Conservation (phyloP, 2,797 vertebrate species). For the Falco biarmicus region DNA sequence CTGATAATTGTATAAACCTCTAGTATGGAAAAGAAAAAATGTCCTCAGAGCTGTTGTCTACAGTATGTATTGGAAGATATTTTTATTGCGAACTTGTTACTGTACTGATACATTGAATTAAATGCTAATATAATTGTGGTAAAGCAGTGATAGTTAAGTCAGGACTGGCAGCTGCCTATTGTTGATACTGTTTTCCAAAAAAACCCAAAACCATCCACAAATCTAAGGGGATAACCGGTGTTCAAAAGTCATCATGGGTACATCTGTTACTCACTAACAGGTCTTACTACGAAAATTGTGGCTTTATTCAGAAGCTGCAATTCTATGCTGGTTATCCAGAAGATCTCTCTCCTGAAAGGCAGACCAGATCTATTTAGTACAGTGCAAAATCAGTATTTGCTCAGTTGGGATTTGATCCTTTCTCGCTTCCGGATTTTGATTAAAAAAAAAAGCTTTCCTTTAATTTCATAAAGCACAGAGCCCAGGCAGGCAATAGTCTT, state of each 20-base stretch:
- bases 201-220: neutral
- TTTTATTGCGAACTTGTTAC: conserved; percentile 15
- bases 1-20: conserved; percentile 60
- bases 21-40: conserved; percentile 44
- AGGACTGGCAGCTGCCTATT: neutral
- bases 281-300: neutral
- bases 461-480: neutral
- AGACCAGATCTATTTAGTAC: neutral
- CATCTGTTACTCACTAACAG: neutral
- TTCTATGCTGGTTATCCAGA: neutral
- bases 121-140: neutral
- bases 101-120: neutral
- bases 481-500: neutral
- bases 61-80: neutral
- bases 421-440: neutral
- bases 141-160: neutral
- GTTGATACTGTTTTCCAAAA: neutral
- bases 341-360: neutral
- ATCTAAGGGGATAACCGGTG: neutral
- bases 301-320: neutral
- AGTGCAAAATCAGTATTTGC: neutral
- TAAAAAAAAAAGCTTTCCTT: neutral
- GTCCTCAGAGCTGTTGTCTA: conserved; percentile 2
- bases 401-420: neutral
- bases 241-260: neutral